Conservation (phyloP, 2,797 vertebrate genomes). For the Podarcis lilfordi region DNA sequence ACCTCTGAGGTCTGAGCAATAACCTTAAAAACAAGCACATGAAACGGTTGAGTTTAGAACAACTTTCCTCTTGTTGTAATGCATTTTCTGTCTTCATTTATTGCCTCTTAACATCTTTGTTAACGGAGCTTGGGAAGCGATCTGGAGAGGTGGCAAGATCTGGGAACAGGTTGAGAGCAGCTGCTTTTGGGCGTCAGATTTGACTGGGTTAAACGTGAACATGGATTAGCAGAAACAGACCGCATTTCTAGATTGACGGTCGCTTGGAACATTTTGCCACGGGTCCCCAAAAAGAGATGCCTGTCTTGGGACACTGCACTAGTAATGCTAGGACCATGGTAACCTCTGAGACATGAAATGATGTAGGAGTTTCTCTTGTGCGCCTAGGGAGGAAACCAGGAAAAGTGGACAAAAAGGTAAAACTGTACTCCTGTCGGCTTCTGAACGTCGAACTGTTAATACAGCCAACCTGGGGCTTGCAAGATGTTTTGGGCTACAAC, state of each 20-base stretch:
- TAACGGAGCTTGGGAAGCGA: slow-evolving; percentile 34
- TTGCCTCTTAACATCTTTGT: slow-evolving; percentile 58
- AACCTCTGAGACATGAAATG: background rate
- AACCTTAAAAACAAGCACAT: slow-evolving; percentile 50
- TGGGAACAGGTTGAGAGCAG: background rate
- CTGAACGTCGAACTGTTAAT: background rate
- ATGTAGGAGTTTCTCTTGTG: background rate
- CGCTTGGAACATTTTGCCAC: background rate
- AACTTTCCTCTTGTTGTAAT: slow-evolving; percentile 39
- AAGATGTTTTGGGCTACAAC: no score
- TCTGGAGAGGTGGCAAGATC: background rate
- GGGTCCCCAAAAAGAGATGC: no score
- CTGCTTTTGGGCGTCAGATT: background rate
- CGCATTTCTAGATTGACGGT: background rate
- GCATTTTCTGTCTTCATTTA: slow-evolving; percentile 58
- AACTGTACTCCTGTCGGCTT: background rate
- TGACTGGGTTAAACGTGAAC: background rate
- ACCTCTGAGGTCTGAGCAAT: slow-evolving; percentile 46
- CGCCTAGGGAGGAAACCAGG: background rate
- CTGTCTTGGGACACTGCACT: no score
- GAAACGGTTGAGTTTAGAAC: slow-evolving; percentile 47
- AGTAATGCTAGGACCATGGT: background rate
- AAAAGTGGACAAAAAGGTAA: background rate
- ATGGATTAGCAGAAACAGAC: background rate
- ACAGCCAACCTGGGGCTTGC: no score